A percentile compares a stretch with the other conserved stretches of the same genome.
phyloP scores from a whole-genome alignment of 2,797 vertebrate genomes.

The Trachops cirrhosus region DNA sequence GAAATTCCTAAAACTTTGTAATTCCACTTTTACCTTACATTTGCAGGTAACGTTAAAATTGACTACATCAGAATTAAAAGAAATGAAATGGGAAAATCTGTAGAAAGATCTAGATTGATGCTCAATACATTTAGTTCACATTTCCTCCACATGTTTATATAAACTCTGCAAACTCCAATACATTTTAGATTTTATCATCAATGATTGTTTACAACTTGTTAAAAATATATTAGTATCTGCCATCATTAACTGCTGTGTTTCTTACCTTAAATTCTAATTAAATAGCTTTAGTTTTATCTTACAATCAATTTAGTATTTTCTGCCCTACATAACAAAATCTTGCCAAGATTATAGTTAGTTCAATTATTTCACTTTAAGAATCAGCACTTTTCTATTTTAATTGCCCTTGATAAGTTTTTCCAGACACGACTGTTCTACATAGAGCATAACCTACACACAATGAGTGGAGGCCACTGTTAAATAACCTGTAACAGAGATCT shows the following conservation, averaged over 20 bases:
- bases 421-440: neutral
- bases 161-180: neutral
- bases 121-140: neutral
- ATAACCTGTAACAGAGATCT: neutral
- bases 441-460: neutral
- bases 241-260: neutral
- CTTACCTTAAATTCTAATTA: neutral
- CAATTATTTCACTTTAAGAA: neutral
- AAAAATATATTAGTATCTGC: neutral
- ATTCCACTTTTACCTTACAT: neutral
- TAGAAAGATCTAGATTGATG: neutral
- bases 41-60: neutral
- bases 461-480: neutral
- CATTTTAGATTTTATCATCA: neutral
- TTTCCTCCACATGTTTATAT: neutral
- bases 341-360: neutral
- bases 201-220: neutral
- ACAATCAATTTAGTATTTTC: neutral
- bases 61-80: neutral
- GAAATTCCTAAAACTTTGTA: neutral
- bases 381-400: constrained; percentile 26
- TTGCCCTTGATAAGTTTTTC: neutral
- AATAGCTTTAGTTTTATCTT: neutral
- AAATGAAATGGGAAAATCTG: neutral
- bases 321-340: neutral